phyloP scores from a whole-genome alignment of 2,113 vertebrate species.

The Istiophorus platypterus region DNA sequence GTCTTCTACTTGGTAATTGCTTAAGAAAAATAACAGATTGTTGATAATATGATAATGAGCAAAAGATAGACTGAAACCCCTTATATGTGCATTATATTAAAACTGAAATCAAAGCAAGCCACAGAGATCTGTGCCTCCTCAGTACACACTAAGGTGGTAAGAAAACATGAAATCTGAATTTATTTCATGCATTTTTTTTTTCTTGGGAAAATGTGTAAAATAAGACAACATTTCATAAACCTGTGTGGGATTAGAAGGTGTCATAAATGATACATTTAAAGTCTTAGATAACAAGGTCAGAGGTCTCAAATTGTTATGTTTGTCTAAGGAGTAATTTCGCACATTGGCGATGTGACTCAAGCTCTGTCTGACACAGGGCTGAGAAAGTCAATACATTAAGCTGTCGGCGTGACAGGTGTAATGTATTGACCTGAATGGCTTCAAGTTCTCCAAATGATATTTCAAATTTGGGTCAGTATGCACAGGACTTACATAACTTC shows the following conservation, averaged over 20 bases:
- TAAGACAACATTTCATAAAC: not conserved
- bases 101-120: not conserved
- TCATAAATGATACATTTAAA: no score
- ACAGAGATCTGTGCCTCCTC: not conserved
- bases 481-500: constrained; percentile 1
- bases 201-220: not conserved
- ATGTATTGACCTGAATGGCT: not conserved
- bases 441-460: not conserved
- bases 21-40: no score
- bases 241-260: no score
- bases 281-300: not conserved
- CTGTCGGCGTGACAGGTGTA: not conserved
- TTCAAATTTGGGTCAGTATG: not conserved
- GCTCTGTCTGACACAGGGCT: no score
- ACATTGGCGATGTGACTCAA: constrained; percentile 1
- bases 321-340: constrained; percentile 31
- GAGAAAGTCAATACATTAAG: not conserved
- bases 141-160: not conserved
- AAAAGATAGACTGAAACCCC: no score
- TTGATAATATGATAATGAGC: no score
- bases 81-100: not conserved
- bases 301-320: constrained; percentile 18
- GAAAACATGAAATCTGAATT: not conserved
- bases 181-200: not conserved
- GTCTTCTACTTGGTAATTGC: not conserved